These are phyloP conservation scores for Dryobotodes eremita DNA, from an alignment of 2,888 invertebrate species.

Conservation along the genomic window DNA sequence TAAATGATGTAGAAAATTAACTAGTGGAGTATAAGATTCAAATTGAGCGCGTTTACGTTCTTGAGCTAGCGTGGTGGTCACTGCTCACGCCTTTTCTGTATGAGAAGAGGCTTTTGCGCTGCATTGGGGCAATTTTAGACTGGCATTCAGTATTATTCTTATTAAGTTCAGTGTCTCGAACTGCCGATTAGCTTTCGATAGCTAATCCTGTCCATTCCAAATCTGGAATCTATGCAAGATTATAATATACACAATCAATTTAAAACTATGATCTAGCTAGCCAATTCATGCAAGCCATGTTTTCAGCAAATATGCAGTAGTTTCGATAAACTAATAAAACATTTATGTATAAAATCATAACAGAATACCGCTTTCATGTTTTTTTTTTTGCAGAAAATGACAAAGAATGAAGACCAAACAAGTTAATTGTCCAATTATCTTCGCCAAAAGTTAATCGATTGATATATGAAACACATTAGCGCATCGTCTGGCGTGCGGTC, in stretches of 20 bases:
- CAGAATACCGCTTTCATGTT: neutral
- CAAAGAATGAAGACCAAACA: neutral
- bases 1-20: neutral
- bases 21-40: neutral
- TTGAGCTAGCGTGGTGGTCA: no score
- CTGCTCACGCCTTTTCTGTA: no score
- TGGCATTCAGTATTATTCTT: no score
- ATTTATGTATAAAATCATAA: neutral
- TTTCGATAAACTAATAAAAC: neutral
- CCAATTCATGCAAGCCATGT: neutral
- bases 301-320: neutral
- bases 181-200: neutral
- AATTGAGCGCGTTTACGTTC: neutral
- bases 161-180: no score
- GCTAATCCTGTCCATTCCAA: neutral
- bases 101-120: no score
- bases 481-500: constrained; percentile 21
- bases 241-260: neutral
- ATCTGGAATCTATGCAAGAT: no score
- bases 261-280: neutral
- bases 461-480: neutral
- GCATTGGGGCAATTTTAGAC: no score
- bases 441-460: constrained; percentile 8
- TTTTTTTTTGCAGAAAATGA: neutral
- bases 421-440: constrained; percentile 18